Percentiles rank a stretch among this genome's conserved stretches.
phyloP scores from a whole-genome alignment of 2,113 vertebrate genomes.

The Oryzias woworae region DNA sequence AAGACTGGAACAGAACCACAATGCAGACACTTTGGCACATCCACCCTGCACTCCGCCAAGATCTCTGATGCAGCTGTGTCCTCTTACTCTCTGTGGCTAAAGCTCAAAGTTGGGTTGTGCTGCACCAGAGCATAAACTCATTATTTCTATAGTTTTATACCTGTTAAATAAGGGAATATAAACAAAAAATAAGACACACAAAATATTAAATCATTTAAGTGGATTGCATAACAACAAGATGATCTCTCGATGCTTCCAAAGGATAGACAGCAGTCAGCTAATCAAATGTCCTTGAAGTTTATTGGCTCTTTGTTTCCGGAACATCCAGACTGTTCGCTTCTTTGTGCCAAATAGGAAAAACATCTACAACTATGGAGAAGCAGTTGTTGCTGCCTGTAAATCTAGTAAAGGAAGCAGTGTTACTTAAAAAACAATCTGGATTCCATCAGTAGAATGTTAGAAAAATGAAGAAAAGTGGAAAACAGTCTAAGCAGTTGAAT shows the following conservation, averaged over 20 bases:
- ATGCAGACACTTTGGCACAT: slow-evolving; percentile 15
- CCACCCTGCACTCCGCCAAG: slow-evolving; percentile 10
- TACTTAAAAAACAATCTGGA: too few relatives aligned
- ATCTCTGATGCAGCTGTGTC: slow-evolving; percentile 9
- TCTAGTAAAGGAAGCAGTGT: too few relatives aligned
- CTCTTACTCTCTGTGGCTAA: neutral
- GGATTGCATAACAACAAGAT: too few relatives aligned
- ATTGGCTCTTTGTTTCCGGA: too few relatives aligned
- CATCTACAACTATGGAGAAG: too few relatives aligned
- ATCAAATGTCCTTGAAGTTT: too few relatives aligned
- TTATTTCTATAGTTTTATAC: too few relatives aligned
- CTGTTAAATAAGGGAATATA: neutral
- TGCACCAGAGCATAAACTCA: slow-evolving; percentile 1
- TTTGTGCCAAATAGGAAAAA: too few relatives aligned
- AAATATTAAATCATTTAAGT: too few relatives aligned
- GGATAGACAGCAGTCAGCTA: too few relatives aligned
- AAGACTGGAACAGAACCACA: slow-evolving; percentile 12
- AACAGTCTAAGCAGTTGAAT: neutral
- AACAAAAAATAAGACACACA: neutral
- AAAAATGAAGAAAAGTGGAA: neutral
- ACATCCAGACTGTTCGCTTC: too few relatives aligned
- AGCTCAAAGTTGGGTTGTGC: slow-evolving; percentile 16
- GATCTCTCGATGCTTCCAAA: too few relatives aligned
- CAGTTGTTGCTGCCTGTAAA: neutral
- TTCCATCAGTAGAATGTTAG: neutral